phyloP scores from a whole-genome alignment of 2,797 vertebrate species.

The Pangasius sanitwongsei region DNA sequence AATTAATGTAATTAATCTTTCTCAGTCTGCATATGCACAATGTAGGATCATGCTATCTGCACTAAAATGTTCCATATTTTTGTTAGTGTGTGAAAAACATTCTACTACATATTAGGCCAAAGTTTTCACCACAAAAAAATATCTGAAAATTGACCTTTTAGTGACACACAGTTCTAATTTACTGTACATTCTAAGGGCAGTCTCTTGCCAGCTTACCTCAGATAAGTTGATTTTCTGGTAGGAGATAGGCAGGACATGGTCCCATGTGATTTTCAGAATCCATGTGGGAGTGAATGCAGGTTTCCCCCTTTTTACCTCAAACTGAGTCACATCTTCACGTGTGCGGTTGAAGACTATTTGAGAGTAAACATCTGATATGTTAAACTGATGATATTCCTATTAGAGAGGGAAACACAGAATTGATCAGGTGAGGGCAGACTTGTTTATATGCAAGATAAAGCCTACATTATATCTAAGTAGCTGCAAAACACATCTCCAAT shows the following conservation, averaged over 20 bases:
- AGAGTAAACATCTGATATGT: conserved; percentile 74
- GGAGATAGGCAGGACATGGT: conserved; percentile 73
- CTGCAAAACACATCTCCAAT: not conserved
- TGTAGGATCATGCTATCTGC: not conserved
- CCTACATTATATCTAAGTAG: not conserved
- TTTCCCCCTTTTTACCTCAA: conserved; percentile 63
- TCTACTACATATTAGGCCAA: not conserved
- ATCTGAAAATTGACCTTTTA: not conserved
- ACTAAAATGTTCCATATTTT: not conserved
- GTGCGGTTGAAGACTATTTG: conserved; percentile 80
- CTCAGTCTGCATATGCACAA: not conserved
- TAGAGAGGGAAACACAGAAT: conserved; percentile 15
- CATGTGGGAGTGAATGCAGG: conserved; percentile 73
- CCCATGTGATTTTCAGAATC: conserved; percentile 85
- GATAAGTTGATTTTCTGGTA: conserved; percentile 75
- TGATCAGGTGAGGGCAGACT: not conserved
- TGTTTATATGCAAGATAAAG: not conserved
- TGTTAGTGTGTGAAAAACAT: not conserved
- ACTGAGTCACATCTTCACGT: conserved; percentile 71
- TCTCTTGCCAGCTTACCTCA: conserved; percentile 68
- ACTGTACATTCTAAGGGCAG: not conserved
- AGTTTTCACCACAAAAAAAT: not conserved
- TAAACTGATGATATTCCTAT: conserved; percentile 70
- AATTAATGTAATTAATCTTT: not conserved
- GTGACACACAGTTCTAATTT: not conserved